phyloP scores from a whole-genome alignment of 2,113 vertebrate genomes.

The Ornithorhynchus anatinus region DNA sequence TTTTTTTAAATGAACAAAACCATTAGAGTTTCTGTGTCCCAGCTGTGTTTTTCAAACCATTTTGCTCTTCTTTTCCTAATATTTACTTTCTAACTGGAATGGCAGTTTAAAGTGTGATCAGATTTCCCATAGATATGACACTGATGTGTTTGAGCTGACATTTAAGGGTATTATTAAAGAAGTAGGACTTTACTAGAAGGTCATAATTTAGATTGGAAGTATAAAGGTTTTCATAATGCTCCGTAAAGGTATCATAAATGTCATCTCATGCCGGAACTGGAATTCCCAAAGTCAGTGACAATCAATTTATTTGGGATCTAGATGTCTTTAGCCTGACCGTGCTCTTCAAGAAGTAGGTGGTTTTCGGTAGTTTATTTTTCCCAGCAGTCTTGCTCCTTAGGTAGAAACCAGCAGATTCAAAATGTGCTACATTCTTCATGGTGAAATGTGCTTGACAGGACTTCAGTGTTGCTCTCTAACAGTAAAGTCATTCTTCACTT shows the following conservation, averaged over 20 bases:
- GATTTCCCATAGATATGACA: slow-evolving; percentile 19
- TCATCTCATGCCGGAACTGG: slow-evolving; percentile 25
- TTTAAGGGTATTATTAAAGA: slow-evolving; percentile 43
- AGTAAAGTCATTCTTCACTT: no score
- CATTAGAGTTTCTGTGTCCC: no score
- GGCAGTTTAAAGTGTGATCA: slow-evolving; percentile 6
- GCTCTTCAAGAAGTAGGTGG: background rate
- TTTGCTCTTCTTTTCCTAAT: background rate
- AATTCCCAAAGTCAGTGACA: slow-evolving; percentile 5
- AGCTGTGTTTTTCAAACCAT: background rate
- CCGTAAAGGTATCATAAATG: slow-evolving; percentile 39
- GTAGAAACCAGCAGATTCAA: background rate
- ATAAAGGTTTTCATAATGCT: slow-evolving; percentile 38
- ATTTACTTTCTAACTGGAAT: slow-evolving; percentile 20
- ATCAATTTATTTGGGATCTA: slow-evolving; percentile 33
- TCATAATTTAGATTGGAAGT: slow-evolving; percentile 29
- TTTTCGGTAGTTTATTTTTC: slow-evolving; percentile 24
- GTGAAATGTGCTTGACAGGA: background rate
- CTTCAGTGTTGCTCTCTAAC: background rate
- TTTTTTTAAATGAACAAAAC: no score
- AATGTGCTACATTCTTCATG: background rate
- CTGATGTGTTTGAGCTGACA: slow-evolving; percentile 29
- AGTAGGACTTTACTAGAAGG: slow-evolving; percentile 17
- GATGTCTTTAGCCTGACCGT: slow-evolving; percentile 16
- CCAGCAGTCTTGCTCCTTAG: background rate